Conservation (phyloP, 2,113 vertebrate genomes). For the Monopterus albus region DNA sequence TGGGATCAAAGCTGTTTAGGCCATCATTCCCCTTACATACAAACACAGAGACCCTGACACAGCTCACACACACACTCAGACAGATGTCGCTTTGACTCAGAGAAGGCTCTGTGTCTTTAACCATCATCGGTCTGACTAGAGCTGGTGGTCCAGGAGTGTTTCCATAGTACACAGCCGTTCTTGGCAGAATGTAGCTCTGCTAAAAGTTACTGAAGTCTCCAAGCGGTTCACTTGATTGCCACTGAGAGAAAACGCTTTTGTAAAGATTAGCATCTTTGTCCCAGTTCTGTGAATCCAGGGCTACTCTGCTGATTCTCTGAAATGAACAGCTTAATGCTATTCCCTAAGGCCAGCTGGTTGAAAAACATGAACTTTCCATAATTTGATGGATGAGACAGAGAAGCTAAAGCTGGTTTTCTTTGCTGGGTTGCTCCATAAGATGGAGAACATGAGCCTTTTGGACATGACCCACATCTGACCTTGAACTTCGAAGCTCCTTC, state of each 20-base stretch:
- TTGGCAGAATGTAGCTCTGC: conserved; percentile 30
- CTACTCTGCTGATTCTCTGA: background rate
- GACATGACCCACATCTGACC: conserved; percentile 77
- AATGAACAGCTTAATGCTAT: background rate
- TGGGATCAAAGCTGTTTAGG: conserved; percentile 79
- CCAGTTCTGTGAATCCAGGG: conserved; percentile 21
- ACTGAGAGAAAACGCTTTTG: conserved; percentile 32
- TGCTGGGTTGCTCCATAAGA: conserved; percentile 69
- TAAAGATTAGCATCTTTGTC: conserved; percentile 35
- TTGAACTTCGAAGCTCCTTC: conserved; percentile 81
- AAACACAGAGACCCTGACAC: conserved; percentile 30
- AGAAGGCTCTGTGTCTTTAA: conserved; percentile 57
- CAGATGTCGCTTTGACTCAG: conserved; percentile 48
- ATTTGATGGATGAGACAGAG: conserved; percentile 4
- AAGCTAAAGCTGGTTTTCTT: background rate
- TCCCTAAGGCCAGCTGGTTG: background rate
- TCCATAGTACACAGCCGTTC: conserved; percentile 46
- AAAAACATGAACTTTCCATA: background rate
- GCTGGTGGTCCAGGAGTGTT: conserved; percentile 45
- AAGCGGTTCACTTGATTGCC: conserved; percentile 43
- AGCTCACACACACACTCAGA: conserved; percentile 25
- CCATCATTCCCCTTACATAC: conserved; percentile 51
- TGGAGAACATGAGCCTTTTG: conserved; percentile 81
- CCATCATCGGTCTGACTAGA: conserved; percentile 61
- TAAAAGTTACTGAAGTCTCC: conserved; percentile 40